Conservation (phyloP, 2,113 vertebrate species). For the Eclectus roratus region DNA sequence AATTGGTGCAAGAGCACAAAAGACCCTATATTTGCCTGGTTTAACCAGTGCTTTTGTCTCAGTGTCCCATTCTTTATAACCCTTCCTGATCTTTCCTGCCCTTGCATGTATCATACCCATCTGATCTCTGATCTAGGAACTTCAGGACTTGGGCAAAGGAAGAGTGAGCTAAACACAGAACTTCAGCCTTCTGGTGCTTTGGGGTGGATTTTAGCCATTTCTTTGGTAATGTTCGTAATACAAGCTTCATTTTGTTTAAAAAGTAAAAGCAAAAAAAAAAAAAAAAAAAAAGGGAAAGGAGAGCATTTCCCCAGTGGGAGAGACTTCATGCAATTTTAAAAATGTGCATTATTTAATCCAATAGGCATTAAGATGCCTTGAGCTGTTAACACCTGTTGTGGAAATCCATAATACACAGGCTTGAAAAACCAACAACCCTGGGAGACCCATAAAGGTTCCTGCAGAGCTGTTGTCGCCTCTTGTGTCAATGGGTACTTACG, state of each 20-base stretch:
- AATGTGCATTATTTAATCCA: slow-evolving; percentile 66
- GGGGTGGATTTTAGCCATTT: neutral
- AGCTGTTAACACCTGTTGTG: slow-evolving; percentile 60
- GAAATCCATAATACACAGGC: slow-evolving; percentile 48
- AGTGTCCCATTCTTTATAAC: neutral
- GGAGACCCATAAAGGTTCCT: slow-evolving; percentile 19
- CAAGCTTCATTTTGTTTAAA: neutral
- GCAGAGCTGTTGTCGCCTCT: neutral
- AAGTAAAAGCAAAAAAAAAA: neutral
- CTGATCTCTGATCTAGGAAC: neutral
- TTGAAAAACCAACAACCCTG: slow-evolving; percentile 53
- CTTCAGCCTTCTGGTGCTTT: neutral
- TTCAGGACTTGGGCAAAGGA: neutral
- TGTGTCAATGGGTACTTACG: slow-evolving; percentile 39
- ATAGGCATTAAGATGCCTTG: slow-evolving; percentile 53
- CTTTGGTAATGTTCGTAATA: neutral
- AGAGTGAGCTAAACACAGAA: neutral
- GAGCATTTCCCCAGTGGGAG: slow-evolving; percentile 22
- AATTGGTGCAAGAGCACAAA: neutral
- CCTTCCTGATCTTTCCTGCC: neutral
- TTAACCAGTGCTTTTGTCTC: neutral
- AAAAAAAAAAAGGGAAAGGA: neutral
- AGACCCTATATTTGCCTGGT: neutral
- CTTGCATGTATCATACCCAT: rapidly evolving
- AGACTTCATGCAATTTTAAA: slow-evolving; percentile 63